A percentile compares a stretch with the other conserved stretches of the same genome.
Evolutionary conservation across 2,113 vertebrate genomes (phyloP).

Genomic region (Uria lomvia): DNA sequence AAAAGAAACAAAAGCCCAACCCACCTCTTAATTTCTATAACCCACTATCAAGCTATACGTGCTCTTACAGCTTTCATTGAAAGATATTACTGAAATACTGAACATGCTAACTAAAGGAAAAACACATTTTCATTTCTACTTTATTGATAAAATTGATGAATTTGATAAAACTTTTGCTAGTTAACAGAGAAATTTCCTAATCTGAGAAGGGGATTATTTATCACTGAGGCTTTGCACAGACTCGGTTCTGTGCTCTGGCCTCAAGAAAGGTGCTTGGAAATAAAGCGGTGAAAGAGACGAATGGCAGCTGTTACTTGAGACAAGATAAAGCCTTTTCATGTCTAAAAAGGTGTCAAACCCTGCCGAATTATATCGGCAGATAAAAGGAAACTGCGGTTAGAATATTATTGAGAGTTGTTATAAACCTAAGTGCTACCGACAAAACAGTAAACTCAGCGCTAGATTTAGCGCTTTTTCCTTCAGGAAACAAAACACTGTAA

Average conservation of each 20-base stretch:
- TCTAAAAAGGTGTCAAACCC: slow-evolving; percentile 79
- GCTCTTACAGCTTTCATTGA: neutral
- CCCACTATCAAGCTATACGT: neutral
- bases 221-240: neutral
- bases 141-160: neutral
- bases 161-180: neutral
- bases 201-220: neutral
- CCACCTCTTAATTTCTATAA: no score
- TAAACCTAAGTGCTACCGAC: slow-evolving; percentile 62
- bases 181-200: neutral
- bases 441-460: neutral
- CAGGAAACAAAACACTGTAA: slow-evolving; percentile 63
- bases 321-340: slow-evolving; percentile 78
- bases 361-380: slow-evolving; percentile 71
- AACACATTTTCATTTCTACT: neutral
- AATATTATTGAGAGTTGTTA: slow-evolving; percentile 59
- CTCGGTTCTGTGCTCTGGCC: neutral
- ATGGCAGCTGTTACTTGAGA: slow-evolving; percentile 52
- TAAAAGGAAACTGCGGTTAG: slow-evolving; percentile 76
- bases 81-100: neutral
- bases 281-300: neutral
- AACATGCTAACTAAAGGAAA: neutral
- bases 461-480: slow-evolving; percentile 39
- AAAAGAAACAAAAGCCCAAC: neutral
- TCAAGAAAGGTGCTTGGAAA: neutral